A percentile compares a stretch with the other conserved stretches of the same genome.
These are phyloP conservation scores for Regulus satrapa DNA, from an alignment of 2,113 vertebrate genomes.

Conservation along the genomic window DNA sequence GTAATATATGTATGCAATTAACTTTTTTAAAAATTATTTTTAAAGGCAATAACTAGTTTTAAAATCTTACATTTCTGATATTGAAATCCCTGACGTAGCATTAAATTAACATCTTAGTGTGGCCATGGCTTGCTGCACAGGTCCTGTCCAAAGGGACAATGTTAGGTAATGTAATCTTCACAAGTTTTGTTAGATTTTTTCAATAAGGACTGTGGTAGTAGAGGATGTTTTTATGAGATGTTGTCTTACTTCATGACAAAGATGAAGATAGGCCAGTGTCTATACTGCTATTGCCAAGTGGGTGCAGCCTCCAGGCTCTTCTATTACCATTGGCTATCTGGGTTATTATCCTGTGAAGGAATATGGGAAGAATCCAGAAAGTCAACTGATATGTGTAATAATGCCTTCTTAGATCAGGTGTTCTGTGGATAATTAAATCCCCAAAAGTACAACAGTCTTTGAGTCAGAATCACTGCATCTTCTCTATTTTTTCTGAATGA, in stretches of 20 bases:
- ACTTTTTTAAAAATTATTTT: background rate
- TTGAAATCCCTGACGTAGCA: background rate
- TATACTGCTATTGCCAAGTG: background rate
- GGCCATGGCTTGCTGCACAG: background rate
- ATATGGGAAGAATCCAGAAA: background rate
- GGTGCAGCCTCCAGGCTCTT: background rate
- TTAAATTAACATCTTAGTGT: background rate
- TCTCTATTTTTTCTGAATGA: background rate
- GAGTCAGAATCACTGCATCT: background rate
- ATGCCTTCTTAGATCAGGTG: background rate
- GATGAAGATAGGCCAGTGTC: background rate
- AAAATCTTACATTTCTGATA: background rate
- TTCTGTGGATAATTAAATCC: background rate
- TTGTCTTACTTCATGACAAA: background rate
- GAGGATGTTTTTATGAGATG: background rate
- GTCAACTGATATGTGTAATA: background rate
- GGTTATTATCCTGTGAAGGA: background rate
- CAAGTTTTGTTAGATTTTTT: background rate
- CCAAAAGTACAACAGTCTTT: background rate
- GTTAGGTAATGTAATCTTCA: background rate
- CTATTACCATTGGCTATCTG: background rate
- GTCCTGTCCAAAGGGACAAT: background rate
- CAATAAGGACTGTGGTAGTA: background rate
- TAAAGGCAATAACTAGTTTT: background rate
- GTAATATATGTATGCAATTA: background rate